Base-by-base conservation (phyloP, 1,140 invertebrate genomes). In the Dolichoris vasculosae region DNA sequence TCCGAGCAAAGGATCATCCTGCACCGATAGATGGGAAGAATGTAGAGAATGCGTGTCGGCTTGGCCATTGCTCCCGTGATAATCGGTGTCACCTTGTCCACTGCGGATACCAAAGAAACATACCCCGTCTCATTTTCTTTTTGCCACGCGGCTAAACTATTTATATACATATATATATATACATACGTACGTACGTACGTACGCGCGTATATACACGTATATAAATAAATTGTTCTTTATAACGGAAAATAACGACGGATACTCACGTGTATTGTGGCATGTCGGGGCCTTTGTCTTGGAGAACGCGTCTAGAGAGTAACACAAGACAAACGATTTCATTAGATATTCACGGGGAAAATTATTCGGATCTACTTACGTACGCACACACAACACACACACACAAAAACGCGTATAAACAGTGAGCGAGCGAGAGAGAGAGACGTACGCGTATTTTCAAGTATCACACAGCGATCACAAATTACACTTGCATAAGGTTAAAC, bases 241-340 rank as follows among this genome's bases (percentile, higher is more conserved):
- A 9, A 11, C 23, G 23, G 40, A 43, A 73, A 32, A 23, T 46
- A 64, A 32, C 4, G 40, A 64, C 26, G 32, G 55, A 63, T 88
- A 94, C 95, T 95, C 93, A 95, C 95, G 95, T 94, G 90, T 95
- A 95, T 90, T 95, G 95, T 89, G 95, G 95, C 94, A 95, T 95
- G 90, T 95, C 94, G 91, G 94, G 91, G 86, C 92, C 94, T 93
- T 95, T 95, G 88, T 95, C 95, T 92, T 95, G 94, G 85, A 95
- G 93, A 87, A 95, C 94, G 90, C 95, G 94, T 93, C 95, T 95
- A 93, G 89, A 15, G 15, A 76, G 2, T n/a, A 81, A 75, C 23
- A 75, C 63, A 83, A 51, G 20, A 73, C n/a, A 71, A 23, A 71
- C 67, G 40, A 20, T 30, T 11, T 23, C 38, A 30, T 40, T 23